phyloP scores from a whole-genome alignment of 2,113 vertebrate genomes.

The Glaucomys volans region DNA sequence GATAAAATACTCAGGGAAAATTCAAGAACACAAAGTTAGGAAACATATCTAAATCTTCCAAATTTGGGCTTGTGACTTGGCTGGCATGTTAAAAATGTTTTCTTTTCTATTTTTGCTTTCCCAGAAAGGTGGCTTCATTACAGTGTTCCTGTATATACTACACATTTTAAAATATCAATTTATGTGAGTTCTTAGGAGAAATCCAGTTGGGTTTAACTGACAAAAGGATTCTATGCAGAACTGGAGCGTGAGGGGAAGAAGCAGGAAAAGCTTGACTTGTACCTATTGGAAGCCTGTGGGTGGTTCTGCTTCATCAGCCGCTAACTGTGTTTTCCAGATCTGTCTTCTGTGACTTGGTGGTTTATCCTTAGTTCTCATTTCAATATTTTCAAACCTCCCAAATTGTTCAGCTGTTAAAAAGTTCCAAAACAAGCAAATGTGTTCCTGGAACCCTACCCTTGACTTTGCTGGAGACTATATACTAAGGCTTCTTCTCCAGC shows the following conservation, averaged over 20 bases:
- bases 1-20: constrained; percentile 9
- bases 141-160: neutral
- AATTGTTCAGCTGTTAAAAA: constrained; percentile 78
- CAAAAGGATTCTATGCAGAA: neutral
- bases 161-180: neutral
- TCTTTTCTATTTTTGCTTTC: neutral
- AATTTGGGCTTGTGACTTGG: neutral
- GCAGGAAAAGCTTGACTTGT: neutral
- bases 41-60: neutral
- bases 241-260: accelerated
- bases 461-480: constrained; percentile 68
- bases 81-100: neutral
- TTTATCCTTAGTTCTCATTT: constrained; percentile 65
- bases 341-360: constrained; percentile 25
- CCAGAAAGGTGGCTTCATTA: neutral
- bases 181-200: neutral
- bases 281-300: neutral
- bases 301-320: neutral
- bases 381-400: constrained; percentile 63
- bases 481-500: constrained; percentile 55
- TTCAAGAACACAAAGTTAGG: neutral
- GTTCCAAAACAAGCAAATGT: constrained; percentile 80
- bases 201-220: neutral
- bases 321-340: neutral
- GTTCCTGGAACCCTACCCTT: constrained; percentile 81